Conservation (phyloP, 2,797 vertebrate genomes). For the Ctenopoma kingsleyae region DNA sequence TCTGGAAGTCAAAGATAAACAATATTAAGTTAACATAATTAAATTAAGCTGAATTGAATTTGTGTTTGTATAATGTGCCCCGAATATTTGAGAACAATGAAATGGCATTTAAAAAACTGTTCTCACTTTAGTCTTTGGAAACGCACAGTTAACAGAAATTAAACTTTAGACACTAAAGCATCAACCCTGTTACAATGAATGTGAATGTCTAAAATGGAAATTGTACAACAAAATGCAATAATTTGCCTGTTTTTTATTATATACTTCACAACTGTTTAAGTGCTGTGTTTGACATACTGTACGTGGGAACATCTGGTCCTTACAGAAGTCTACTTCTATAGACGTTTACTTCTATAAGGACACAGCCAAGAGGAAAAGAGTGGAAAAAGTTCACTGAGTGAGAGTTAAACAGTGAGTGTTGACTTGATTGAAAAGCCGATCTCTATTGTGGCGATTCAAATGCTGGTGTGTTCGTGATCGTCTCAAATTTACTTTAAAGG, state of each 20-base stretch:
- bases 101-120: background rate
- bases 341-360: constrained; percentile 29
- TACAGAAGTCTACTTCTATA: constrained; percentile 4
- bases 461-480: too few species aligned
- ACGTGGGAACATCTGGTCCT: constrained; percentile 25
- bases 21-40: constrained; percentile 23
- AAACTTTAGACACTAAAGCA: background rate
- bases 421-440: too few species aligned
- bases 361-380: constrained; percentile 17
- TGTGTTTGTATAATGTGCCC: background rate
- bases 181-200: background rate
- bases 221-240: background rate
- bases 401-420: constrained; percentile 7
- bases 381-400: constrained; percentile 24
- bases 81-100: background rate
- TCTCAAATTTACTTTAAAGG: too few species aligned
- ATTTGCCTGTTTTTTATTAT: background rate
- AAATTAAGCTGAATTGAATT: constrained; percentile 2
- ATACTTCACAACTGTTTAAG: background rate
- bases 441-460: too few species aligned
- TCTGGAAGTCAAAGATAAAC: constrained; percentile 18
- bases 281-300: background rate
- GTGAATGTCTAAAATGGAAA: background rate
- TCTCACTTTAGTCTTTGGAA: background rate
- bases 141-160: background rate